Conservation (phyloP, 2,113 vertebrate species). For the Mesoclemmys tuberculata region DNA sequence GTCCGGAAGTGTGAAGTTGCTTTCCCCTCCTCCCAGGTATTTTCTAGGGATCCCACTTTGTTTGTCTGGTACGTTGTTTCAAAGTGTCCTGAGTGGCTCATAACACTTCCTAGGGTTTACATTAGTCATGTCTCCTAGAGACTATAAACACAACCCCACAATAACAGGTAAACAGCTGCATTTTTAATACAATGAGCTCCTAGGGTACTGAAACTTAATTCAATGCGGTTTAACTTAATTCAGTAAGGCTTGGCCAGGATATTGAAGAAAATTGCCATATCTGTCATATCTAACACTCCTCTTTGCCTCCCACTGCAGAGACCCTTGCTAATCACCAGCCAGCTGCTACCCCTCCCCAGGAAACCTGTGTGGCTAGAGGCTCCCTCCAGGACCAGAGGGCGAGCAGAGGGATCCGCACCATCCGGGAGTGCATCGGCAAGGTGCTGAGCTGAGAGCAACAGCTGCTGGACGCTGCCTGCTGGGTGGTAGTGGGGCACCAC, state of each 20-base stretch:
- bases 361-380: slow-evolving; percentile 42
- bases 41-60: neutral
- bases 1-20: neutral
- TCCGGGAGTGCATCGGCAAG: slow-evolving; percentile 78
- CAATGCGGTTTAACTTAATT: neutral
- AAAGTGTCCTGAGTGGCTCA: neutral
- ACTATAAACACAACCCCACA: neutral
- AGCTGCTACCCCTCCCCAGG: neutral
- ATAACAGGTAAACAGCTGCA: neutral
- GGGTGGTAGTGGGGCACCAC: neutral
- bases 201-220: neutral
- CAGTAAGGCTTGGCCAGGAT: neutral
- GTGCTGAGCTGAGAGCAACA: slow-evolving; percentile 44
- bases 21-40: neutral
- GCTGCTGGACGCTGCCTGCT: neutral
- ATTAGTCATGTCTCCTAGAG: neutral
- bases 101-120: neutral
- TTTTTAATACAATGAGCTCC: neutral
- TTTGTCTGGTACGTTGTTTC: neutral
- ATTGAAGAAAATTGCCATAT: neutral
- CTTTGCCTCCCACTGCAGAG: slow-evolving; percentile 50
- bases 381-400: slow-evolving; percentile 15
- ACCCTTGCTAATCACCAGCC: slow-evolving; percentile 70
- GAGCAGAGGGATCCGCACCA: slow-evolving; percentile 56
- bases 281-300: neutral